Evolutionary conservation across 2,888 invertebrate species (phyloP).

Genomic region (Bugula neritina): DNA sequence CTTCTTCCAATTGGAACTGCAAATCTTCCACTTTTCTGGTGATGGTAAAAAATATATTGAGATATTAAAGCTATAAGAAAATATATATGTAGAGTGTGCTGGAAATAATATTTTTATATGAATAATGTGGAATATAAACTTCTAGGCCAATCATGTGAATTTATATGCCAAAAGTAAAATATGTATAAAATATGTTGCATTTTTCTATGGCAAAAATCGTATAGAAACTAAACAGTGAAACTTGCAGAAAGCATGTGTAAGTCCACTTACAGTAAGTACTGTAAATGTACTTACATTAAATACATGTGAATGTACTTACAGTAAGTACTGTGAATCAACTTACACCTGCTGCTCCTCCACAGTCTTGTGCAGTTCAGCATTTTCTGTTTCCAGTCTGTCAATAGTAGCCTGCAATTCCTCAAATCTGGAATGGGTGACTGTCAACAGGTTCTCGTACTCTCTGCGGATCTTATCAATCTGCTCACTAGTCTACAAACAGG

Average conservation of each 20-base stretch:
- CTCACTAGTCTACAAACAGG: not conserved
- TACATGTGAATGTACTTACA: too few relatives aligned
- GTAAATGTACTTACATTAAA: not conserved
- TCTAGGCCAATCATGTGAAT: too few relatives aligned
- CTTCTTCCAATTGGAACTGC: conserved; percentile 84
- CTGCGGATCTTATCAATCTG: conserved; percentile 8
- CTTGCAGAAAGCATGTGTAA: too few relatives aligned
- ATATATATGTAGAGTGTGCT: not conserved
- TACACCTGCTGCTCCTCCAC: conserved; percentile 54
- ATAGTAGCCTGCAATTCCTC: conserved; percentile 54
- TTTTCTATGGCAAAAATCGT: too few relatives aligned
- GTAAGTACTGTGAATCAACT: too few relatives aligned
- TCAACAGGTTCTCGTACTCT: not conserved
- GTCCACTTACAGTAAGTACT: too few relatives aligned
- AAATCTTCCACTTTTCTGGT: conserved; percentile 69
- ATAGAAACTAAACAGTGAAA: too few relatives aligned
- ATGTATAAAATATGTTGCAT: too few relatives aligned
- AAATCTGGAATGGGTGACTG: not conserved
- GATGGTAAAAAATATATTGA: not conserved
- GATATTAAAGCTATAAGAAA: not conserved
- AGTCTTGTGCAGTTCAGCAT: conserved; percentile 43
- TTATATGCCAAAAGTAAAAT: too few relatives aligned
- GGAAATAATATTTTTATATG: too few relatives aligned
- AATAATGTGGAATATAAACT: too few relatives aligned
- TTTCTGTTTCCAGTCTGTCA: conserved; percentile 49